These are phyloP conservation scores for Spilogale gracilis DNA, from an alignment of 2,113 vertebrate species.

Conservation along the genomic window DNA sequence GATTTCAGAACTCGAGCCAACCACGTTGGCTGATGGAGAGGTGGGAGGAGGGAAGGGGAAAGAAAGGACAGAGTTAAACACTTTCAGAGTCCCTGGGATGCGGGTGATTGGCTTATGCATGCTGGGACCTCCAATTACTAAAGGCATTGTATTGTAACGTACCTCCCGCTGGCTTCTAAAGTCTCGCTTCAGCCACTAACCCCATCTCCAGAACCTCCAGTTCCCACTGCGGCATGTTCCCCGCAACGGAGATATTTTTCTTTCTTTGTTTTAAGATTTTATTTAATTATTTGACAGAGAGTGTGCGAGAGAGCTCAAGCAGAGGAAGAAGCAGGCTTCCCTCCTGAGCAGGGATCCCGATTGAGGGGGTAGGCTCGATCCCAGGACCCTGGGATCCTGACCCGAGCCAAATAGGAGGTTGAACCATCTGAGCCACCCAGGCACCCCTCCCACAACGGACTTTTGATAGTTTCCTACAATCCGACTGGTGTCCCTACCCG, in stretches of 20 bases:
- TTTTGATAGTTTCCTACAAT: neutral
- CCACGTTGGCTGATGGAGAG: too few species aligned
- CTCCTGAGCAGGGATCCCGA: too few species aligned
- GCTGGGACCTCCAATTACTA: too few species aligned
- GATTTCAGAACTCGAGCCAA: neutral
- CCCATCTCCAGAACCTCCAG: neutral
- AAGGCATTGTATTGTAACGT: neutral
- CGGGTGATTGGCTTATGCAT: neutral
- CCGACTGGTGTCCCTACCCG: neutral
- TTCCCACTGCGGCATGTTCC: too few species aligned
- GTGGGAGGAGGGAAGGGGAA: neutral
- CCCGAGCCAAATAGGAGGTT: too few species aligned
- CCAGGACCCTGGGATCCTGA: too few species aligned
- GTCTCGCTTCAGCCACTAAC: neutral
- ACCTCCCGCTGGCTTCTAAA: neutral
- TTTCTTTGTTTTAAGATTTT: neutral
- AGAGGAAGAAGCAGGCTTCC: too few species aligned
- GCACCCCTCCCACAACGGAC: neutral
- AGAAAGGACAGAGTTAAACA: neutral
- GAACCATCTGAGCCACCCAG: too few species aligned
- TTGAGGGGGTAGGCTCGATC: too few species aligned
- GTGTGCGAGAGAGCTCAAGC: too few species aligned
- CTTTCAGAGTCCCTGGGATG: too few species aligned
- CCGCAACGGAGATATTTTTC: neutral
- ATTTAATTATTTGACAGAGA: too few species aligned